phyloP scores from a whole-genome alignment of 2,113 vertebrate genomes.

The Mustela lutreola region DNA sequence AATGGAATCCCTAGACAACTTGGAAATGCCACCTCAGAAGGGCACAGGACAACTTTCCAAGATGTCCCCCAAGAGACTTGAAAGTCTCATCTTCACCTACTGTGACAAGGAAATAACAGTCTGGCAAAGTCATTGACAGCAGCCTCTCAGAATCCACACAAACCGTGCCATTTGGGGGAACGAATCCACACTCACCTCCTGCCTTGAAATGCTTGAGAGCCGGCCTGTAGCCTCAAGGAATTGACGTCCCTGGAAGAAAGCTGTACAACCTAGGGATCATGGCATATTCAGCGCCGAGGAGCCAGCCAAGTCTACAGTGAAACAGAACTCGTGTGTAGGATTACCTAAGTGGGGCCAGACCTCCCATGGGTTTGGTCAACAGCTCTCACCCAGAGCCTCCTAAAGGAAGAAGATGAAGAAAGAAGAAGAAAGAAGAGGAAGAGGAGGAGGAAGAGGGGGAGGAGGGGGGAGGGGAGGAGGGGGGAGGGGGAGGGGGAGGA shows the following conservation, averaged over 20 bases:
- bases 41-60: background rate
- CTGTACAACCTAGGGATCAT: background rate
- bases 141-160: background rate
- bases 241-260: background rate
- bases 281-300: too few species aligned
- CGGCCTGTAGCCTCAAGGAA: background rate
- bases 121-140: too few species aligned
- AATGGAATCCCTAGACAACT: background rate
- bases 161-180: background rate
- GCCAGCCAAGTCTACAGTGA: background rate
- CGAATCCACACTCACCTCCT: background rate
- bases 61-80: background rate
- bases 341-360: rapidly evolving
- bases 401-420: too few species aligned
- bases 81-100: background rate
- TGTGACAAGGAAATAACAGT: background rate
- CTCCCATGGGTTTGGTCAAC: background rate
- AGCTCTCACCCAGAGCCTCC: background rate
- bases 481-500: too few species aligned
- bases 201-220: background rate
- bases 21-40: background rate
- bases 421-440: too few species aligned
- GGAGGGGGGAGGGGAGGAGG: rapidly evolving
- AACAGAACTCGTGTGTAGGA: background rate
- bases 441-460: too few species aligned